A percentile compares a stretch with the other conserved stretches of the same genome.
These are phyloP conservation scores for Oncorhynchus clarkii DNA, from an alignment of 2,113 vertebrate genomes.

Conservation along the genomic window DNA sequence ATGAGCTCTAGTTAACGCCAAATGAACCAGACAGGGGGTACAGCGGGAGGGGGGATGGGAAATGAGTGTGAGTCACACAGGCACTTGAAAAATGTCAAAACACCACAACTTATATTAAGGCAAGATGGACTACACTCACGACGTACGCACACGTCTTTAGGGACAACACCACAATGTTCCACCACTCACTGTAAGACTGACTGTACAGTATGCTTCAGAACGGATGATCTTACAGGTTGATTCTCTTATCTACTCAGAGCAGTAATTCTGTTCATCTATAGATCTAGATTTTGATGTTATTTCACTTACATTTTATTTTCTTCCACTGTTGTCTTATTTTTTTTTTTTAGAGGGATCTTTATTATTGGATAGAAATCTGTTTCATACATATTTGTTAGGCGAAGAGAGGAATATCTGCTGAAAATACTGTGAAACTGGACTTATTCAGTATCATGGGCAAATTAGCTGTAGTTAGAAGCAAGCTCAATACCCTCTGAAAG, in stretches of 20 bases:
- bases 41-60: background rate
- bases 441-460: too few relatives aligned
- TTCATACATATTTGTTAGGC: background rate
- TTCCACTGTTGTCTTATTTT: background rate
- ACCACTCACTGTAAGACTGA: background rate
- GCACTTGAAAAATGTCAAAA: slow-evolving; percentile 64
- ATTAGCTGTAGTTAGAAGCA: background rate
- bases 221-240: background rate
- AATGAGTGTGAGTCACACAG: slow-evolving; percentile 51
- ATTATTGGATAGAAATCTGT: too few relatives aligned
- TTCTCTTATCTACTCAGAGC: background rate
- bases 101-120: slow-evolving; percentile 53
- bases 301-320: background rate
- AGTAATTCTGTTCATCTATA: background rate
- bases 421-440: background rate
- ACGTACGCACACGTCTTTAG: slow-evolving; percentile 27
- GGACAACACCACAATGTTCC: slow-evolving; percentile 23
- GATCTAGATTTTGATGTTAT: background rate
- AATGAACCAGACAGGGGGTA: background rate
- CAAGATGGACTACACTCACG: slow-evolving; percentile 44
- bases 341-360: background rate
- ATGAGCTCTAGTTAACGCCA: too few relatives aligned
- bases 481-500: background rate
- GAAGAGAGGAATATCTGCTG: background rate
- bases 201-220: background rate